Evolutionary conservation across 2,888 invertebrate genomes (phyloP).

Genomic region (Entomobrya proxima): DNA sequence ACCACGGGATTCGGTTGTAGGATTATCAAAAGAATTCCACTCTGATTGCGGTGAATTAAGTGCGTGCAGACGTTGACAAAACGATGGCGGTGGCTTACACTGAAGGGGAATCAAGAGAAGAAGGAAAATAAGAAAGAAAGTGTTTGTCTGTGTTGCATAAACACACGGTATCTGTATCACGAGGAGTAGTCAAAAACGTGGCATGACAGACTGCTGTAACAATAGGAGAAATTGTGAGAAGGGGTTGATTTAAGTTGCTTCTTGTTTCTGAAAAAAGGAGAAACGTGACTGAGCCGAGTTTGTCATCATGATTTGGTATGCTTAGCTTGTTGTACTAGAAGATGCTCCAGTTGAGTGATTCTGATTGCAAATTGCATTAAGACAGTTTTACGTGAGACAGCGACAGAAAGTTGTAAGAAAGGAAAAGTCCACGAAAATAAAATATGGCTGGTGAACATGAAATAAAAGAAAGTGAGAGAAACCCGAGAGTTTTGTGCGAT

Average conservation of each 20-base stretch:
- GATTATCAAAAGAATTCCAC: constrained; percentile 66
- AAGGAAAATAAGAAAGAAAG: constrained; percentile 9
- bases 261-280: constrained; percentile 48
- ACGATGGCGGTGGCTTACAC: constrained; percentile 5
- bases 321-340: constrained; percentile 6
- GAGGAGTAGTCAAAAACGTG: not conserved
- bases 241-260: constrained; percentile 57
- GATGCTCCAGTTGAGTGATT: constrained; percentile 62
- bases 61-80: constrained; percentile 65
- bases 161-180: not conserved
- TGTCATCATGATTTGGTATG: constrained; percentile 52
- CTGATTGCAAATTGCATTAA: constrained; percentile 68
- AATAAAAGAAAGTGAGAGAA: constrained; percentile 9
- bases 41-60: constrained; percentile 67
- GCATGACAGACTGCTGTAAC: constrained; percentile 11
- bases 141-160: constrained; percentile 13
- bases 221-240: constrained; percentile 42
- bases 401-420: not conserved
- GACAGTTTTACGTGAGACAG: constrained; percentile 60
- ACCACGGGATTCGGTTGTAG: constrained; percentile 19
- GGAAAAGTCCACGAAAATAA: constrained; percentile 20
- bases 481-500: not conserved
- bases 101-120: constrained; percentile 14
- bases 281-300: constrained; percentile 57
- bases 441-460: constrained; percentile 23